These are phyloP conservation scores for Habrosyne pyritoides DNA, from an alignment of 2,888 invertebrate genomes.

Conservation along the genomic window DNA sequence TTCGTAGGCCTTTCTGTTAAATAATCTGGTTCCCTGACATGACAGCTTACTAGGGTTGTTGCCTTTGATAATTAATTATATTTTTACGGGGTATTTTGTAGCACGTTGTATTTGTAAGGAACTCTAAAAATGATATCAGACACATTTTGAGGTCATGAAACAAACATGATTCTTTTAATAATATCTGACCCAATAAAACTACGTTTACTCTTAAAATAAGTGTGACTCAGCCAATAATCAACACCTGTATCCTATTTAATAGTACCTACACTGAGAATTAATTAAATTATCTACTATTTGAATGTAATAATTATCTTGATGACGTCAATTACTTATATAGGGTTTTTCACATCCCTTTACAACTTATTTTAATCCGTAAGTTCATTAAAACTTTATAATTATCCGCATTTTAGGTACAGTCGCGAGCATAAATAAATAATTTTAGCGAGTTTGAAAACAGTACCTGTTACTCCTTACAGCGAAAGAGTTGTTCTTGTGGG, in stretches of 20 bases:
- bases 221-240: background rate
- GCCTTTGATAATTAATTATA: too few species aligned
- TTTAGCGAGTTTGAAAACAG: too few species aligned
- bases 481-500: too few species aligned
- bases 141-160: background rate
- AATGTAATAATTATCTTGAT: background rate
- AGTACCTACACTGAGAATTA: background rate
- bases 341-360: background rate
- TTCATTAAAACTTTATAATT: too few species aligned
- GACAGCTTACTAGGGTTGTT: too few species aligned
- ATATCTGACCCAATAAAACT: background rate
- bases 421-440: too few species aligned
- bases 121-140: background rate
- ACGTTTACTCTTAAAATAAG: background rate
- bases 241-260: slow-evolving; percentile 2
- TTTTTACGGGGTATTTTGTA: too few species aligned
- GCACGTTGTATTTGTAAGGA: too few species aligned
- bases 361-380: background rate
- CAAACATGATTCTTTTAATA: background rate
- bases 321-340: background rate
- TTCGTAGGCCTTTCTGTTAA: too few species aligned
- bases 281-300: background rate
- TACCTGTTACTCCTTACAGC: too few species aligned
- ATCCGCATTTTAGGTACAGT: too few species aligned
- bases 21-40: too few species aligned